These are phyloP conservation scores for Branchellion lobata DNA, from an alignment of 2,888 invertebrate species.

Conservation along the genomic window DNA sequence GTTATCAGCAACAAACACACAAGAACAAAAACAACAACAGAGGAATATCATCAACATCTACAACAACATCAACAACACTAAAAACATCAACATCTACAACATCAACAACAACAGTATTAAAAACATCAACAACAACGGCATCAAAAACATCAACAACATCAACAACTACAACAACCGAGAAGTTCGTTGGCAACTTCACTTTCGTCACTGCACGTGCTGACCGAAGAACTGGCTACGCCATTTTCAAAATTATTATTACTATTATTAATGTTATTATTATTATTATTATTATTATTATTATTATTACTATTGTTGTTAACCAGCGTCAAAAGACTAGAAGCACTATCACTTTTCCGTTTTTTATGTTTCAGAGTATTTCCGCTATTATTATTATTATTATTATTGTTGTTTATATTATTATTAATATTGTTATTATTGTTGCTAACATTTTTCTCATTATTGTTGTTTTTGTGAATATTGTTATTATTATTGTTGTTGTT, in stretches of 20 bases:
- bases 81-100: too few relatives aligned
- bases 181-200: slow-evolving; percentile 46
- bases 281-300: slow-evolving; percentile 7
- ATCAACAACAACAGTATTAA: too few relatives aligned
- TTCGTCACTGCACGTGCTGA: slow-evolving; percentile 52
- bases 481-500: too few relatives aligned
- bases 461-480: not conserved
- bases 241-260: slow-evolving; percentile 13
- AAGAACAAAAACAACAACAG: too few relatives aligned
- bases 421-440: not conserved
- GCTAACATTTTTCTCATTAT: too few relatives aligned
- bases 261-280: not conserved
- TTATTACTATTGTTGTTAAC: not conserved
- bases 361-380: not conserved
- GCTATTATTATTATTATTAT: not conserved
- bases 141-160: not conserved
- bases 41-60: too few relatives aligned
- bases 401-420: too few relatives aligned
- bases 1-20: too few relatives aligned
- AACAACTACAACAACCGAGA: not conserved
- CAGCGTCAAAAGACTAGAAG: too few relatives aligned
- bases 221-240: slow-evolving; percentile 48
- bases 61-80: too few relatives aligned
- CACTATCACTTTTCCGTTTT: not conserved
- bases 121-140: not conserved